A percentile compares a stretch with the other conserved stretches of the same genome.
phyloP scores from a whole-genome alignment of 2,113 vertebrate species.

The Strigops habroptila region DNA sequence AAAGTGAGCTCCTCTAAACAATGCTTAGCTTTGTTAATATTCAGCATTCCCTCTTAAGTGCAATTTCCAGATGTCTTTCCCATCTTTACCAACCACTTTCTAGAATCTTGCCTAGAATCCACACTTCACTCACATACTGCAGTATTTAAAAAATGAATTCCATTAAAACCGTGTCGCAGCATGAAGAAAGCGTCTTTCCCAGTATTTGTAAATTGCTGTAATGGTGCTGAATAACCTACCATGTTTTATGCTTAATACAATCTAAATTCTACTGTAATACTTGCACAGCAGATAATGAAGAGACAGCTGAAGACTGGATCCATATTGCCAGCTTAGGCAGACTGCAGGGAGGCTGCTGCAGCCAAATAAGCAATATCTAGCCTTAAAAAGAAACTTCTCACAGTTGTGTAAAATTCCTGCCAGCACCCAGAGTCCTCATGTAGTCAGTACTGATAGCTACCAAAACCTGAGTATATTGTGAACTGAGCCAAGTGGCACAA shows the following conservation, averaged over 20 bases:
- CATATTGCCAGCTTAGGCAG: neutral
- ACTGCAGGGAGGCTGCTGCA: neutral
- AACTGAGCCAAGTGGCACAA: neutral
- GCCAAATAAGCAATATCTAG: neutral
- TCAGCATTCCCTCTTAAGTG: neutral
- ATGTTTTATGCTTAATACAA: neutral
- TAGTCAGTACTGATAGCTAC: neutral
- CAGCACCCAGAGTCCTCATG: neutral
- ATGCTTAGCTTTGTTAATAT: neutral
- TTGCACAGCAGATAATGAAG: neutral
- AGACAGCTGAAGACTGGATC: neutral
- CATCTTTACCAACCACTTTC: neutral
- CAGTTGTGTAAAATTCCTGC: neutral
- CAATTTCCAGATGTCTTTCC: neutral
- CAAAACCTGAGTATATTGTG: neutral
- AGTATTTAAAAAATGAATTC: neutral
- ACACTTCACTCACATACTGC: neutral
- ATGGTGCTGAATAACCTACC: neutral
- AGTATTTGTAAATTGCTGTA: neutral
- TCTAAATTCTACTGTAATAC: neutral
- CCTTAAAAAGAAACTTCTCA: neutral
- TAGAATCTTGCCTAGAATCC: neutral
- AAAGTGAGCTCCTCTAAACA: neutral
- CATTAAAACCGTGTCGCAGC: accelerated
- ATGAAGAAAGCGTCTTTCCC: neutral